Evolutionary conservation across 2,113 vertebrate genomes (phyloP), one percentile per base, ranked within the genome.

Genomic region (Chaetodon auriga): DNA sequence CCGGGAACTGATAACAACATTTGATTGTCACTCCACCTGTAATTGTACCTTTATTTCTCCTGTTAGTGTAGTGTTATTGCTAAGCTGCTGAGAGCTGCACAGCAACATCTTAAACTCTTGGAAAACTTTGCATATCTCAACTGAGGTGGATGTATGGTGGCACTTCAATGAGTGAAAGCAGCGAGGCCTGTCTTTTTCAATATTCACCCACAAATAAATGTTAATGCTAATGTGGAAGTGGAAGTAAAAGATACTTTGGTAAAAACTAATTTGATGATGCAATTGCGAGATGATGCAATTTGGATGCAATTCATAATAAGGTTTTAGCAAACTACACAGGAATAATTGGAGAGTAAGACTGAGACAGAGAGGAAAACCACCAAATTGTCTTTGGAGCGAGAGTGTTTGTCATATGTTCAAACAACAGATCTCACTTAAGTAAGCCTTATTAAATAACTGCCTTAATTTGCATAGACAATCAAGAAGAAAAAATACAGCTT

Each of bases 281-380:
- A 48, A 48, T 19, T 70, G 57, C 35, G 78, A 72, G 14, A 90
- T 92, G 88, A 94, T 91, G 90, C 80, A 93, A 92, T 81, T 58
- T 85, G 65, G 51, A 68, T 64, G 86, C 65, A 93, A 92, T 83
- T 80, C n/a, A 65, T 68, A 45, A 75, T 23, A 41, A 53, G 18
- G 6, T 81, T 84, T 83, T 53, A 62, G 19, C 21, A 77, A 80
- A 90, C n/a, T 68, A 45, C 43, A 63, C 9, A 41, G 35, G 41
- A n/a, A 4, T 12, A 30, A 62, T 16, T 61, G 46, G 48, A 70
- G 58, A 66, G 73, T 51, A 38, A 45, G 68, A 83, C 63, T 48
- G 68, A 75, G 25, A 54, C 36, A 46, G 19, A 74, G 57, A 81
- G 57, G 80, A 86, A 88, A 92, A 60, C 48, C 30, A 0, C 12